Conservation (phyloP, 2,113 vertebrate species). For the Mola mola region DNA sequence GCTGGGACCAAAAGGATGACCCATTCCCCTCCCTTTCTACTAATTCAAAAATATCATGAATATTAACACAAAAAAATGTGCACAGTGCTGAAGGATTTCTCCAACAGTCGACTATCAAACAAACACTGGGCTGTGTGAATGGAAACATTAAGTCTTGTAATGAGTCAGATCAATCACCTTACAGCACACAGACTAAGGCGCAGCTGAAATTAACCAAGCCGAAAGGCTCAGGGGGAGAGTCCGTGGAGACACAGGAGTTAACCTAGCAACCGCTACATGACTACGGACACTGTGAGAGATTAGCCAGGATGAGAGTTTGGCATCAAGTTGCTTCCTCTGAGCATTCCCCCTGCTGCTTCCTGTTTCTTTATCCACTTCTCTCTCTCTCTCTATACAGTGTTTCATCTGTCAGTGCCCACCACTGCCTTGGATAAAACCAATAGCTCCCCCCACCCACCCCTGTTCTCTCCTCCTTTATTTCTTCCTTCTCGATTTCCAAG, state of each 20-base stretch:
- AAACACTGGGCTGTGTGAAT: constrained; percentile 26
- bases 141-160: constrained; percentile 45
- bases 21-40: no score
- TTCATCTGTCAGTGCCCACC: constrained; percentile 19
- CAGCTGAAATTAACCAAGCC: constrained; percentile 51
- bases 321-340: constrained; percentile 45
- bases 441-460: constrained; percentile 10
- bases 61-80: no score
- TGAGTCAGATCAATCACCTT: constrained; percentile 62
- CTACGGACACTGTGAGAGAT: constrained; percentile 43
- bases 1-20: no score
- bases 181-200: constrained; percentile 11
- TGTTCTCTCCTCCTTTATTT: neutral
- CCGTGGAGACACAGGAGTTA: constrained; percentile 50
- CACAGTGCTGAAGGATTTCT: constrained; percentile 7
- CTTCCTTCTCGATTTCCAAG: constrained; percentile 3
- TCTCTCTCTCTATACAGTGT: neutral
- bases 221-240: constrained; percentile 40
- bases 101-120: no score
- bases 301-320: constrained; percentile 34
- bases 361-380: neutral
- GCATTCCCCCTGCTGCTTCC: constrained; percentile 24
- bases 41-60: no score
- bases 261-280: constrained; percentile 42
- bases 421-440: constrained; percentile 24